These are phyloP conservation scores for Fistularia commersonii DNA, from an alignment of 2,797 vertebrate genomes.

Conservation along the genomic window DNA sequence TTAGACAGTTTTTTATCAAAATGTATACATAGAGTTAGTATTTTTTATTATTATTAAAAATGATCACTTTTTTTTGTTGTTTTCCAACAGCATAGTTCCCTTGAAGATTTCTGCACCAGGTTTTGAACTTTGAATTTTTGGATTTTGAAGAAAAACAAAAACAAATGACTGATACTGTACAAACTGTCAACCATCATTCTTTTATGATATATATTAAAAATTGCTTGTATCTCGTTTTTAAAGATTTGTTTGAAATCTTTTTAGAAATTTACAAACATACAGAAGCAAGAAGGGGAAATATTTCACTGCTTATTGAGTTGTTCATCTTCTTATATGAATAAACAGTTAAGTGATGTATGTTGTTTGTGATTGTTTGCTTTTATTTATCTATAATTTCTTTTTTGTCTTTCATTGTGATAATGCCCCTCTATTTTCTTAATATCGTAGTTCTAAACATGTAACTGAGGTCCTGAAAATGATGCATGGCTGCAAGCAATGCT, in stretches of 20 bases:
- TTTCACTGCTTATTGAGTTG: background rate
- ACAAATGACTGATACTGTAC: too few relatives aligned
- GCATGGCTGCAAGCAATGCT: slow-evolving; percentile 34
- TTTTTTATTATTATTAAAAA: background rate
- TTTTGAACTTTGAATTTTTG: too few relatives aligned
- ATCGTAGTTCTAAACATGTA: slow-evolving; percentile 37
- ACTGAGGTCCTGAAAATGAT: slow-evolving; percentile 52
- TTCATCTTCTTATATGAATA: background rate
- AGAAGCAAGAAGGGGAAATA: background rate
- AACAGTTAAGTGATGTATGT: background rate
- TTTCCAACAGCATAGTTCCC: background rate
- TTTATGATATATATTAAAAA: too few relatives aligned
- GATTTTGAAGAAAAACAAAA: too few relatives aligned
- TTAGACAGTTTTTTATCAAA: background rate
- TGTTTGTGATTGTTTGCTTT: background rate
- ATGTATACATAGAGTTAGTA: background rate
- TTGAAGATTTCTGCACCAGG: too few relatives aligned
- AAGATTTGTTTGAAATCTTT: background rate
- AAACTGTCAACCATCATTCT: too few relatives aligned
- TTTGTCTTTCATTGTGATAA: too few relatives aligned
- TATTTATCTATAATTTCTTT: background rate
- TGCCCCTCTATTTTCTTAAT: slow-evolving; percentile 16
- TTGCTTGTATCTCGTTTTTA: background rate
- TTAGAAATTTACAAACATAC: background rate
- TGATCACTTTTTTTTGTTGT: background rate